Percentiles rank a stretch among this genome's conserved stretches.
Conservation (phyloP, 2,113 vertebrate species). For the Pseudonaja textilis region DNA sequence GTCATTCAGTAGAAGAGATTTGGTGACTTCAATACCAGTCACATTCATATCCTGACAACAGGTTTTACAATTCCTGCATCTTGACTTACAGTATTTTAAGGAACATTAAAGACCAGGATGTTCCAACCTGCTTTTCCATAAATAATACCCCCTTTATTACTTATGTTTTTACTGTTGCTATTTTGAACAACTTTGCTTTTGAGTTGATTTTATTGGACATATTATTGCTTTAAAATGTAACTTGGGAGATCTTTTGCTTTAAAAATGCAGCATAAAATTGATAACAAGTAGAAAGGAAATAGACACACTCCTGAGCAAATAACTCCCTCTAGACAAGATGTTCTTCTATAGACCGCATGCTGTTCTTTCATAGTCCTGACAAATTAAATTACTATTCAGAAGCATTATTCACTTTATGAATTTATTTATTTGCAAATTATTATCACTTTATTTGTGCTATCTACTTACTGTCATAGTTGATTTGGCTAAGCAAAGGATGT, state of each 20-base stretch:
- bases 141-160: background rate
- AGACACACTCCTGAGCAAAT: background rate
- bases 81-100: background rate
- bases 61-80: background rate
- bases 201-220: background rate
- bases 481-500: slow-evolving; percentile 51
- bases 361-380: background rate
- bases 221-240: background rate
- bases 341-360: background rate
- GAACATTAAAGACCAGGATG: background rate
- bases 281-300: background rate
- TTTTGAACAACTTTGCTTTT: background rate
- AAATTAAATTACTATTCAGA: background rate
- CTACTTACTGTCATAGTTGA: slow-evolving; percentile 38
- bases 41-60: background rate
- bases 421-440: slow-evolving; percentile 24
- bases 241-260: background rate
- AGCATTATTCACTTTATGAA: slow-evolving; percentile 20
- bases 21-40: background rate
- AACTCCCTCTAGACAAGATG: background rate
- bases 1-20: background rate
- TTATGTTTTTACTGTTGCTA: background rate
- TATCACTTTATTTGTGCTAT: background rate
- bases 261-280: background rate
- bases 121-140: background rate